Evolutionary conservation across 2,113 vertebrate genomes (phyloP), one percentile per base, ranked within the genome.

Genomic region (Corvus hawaiiensis): DNA sequence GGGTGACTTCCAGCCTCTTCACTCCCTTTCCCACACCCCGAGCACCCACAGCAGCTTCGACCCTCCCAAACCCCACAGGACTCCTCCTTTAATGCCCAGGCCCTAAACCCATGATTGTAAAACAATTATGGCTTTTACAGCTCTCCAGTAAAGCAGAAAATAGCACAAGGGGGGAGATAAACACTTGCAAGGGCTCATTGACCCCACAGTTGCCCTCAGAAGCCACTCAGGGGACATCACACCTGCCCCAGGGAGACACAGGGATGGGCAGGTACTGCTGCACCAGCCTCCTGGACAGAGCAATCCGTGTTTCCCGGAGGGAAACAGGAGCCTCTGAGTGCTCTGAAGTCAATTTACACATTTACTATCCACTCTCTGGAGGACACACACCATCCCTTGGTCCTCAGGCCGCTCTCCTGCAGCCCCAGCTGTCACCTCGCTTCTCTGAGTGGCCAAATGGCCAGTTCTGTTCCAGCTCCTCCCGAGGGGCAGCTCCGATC

Each of bases 71-170:
- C 13, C 74, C 64, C 51, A 1, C 48, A 7, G 33, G 58, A 46
- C 35, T 35, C 33, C 30, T 63, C 51, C 72, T 44, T 44, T 68
- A 61, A 32, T 6, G 62, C 32, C 51, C 66, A 11, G 71, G 52
- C 58, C 44, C 4, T 92, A 91, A 95, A 92, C 2, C 59, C 89
- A 23, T 44, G 49, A 74, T 18, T 58, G 55, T 76, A 80, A 81
- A 95, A 28, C 89, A 86, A 94, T 90, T 73, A 49, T 56, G 46
- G 59, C 67, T 69, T 94, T 86, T 28, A 92, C 84, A 81, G 64
- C 80, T 41, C 84, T 44, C 12, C 14, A 6, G 17, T 8, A 66
- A 64, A 80, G 84, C 69, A 39, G 30, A 54, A 84, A 77, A 73
- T 37, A 54, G 24, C 5, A 6, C 30, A 13, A 33, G 11, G 16